Evolutionary conservation across 2,888 invertebrate genomes (phyloP).

Genomic region (Apeira syringaria): DNA sequence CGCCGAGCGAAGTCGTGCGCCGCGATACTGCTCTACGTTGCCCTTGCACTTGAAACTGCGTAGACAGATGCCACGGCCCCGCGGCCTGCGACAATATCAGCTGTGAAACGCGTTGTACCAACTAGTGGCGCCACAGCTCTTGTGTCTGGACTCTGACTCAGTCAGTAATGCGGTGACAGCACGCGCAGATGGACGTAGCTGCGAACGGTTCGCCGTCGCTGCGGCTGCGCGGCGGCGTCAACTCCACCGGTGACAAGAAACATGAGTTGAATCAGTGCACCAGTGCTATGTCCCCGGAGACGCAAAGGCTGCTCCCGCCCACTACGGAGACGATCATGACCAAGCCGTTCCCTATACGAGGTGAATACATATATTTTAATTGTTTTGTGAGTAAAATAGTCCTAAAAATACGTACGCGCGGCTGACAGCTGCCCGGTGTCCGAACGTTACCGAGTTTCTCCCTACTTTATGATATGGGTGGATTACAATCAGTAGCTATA

Average conservation of each 20-base stretch:
- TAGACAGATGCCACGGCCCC: slow-evolving; percentile 27
- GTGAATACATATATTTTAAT: slow-evolving; percentile 70
- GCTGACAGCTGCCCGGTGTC: slow-evolving; percentile 39
- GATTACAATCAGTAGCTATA: too few species aligned
- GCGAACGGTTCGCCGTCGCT: slow-evolving; percentile 72
- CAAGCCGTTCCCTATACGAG: slow-evolving; percentile 94
- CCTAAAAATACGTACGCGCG: slow-evolving; percentile 57
- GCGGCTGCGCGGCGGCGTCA: slow-evolving; percentile 73
- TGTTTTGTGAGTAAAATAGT: slow-evolving; percentile 25
- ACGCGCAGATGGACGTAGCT: slow-evolving; percentile 63
- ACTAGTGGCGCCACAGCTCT: slow-evolving; percentile 34
- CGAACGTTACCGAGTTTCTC: not conserved
- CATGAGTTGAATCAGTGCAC: slow-evolving; percentile 85
- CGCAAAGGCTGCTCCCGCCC: slow-evolving; percentile 87
- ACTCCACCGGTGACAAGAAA: slow-evolving; percentile 63
- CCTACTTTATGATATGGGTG: slow-evolving; percentile 4
- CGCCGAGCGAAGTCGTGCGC: slow-evolving; percentile 6
- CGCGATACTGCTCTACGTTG: slow-evolving; percentile 19
- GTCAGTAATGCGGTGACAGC: slow-evolving; percentile 76
- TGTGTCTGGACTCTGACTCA: slow-evolving; percentile 34
- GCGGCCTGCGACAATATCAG: slow-evolving; percentile 29
- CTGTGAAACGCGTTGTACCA: slow-evolving; percentile 23
- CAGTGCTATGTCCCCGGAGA: slow-evolving; percentile 88
- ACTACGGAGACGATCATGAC: slow-evolving; percentile 94
- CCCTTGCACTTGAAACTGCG: slow-evolving; percentile 53